Evolutionary conservation across 2,888 invertebrate species (phyloP), one percentile per base, ranked within the genome.

Genomic region (Pterobdella sp.): DNA sequence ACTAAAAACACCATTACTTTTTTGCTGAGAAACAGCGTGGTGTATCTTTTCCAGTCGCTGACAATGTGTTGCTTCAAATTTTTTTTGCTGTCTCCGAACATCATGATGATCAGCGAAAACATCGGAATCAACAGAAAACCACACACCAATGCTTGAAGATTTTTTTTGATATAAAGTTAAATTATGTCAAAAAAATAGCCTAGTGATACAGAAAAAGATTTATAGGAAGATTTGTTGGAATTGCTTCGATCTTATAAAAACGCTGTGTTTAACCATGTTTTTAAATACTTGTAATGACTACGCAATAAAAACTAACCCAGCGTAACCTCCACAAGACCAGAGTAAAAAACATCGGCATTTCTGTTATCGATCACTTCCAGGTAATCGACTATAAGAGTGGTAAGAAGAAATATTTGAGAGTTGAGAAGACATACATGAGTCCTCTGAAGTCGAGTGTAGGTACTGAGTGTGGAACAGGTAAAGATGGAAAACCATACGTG

Each of bases 401-500:
- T 71, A 22, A 56, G 52, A 0, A 71, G 63, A 29, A 35, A 71
- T 26, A 71, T 56, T 22, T 71, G 34, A 1, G 63, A 35, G 37
- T 71, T 71, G 60, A 71, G 60, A 32, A 60, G 31, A 22, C 71
- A 71, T 14, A 52, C 35, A 18, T 34, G 35, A 10, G 56, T 56
- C 18, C 71, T 42, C 26, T 71, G 71, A 35, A 71, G 36, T 22
- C 71, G 32, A 2, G 71, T 71, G 63, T 60, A 71, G n/a, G 26
- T 42, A 32, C 71, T 71, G 36, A 49, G 37, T 22, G 36, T 71
- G 1, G 71, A 36, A 18, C n/a, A 26, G 7, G 63, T 60, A n/a
- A 63, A 71, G 35, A 71, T 71, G 1, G 71, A 71, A 52, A 71
- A 71, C 71, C 71, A 71, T 10, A 71, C 63, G 36, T 71, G 71